phyloP scores from a whole-genome alignment of 1,140 invertebrate species.

The Mycetomoellerius zeteki region DNA sequence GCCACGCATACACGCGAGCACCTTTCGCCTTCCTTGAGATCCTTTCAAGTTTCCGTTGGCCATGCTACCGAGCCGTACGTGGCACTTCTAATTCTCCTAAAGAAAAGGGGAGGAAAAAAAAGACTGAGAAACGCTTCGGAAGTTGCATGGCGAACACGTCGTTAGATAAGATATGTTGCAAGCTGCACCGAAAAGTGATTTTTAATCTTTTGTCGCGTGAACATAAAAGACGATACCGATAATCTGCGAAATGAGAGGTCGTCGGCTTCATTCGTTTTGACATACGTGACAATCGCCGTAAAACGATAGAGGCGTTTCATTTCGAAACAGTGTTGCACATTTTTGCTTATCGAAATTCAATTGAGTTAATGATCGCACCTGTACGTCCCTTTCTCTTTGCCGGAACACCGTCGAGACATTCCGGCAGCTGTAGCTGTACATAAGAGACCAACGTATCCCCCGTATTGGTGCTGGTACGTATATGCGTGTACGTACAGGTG shows the following conservation, averaged over 20 bases:
- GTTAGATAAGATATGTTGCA: neutral
- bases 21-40: conserved; percentile 32
- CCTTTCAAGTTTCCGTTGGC: conserved; percentile 71
- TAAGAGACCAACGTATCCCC: conserved; percentile 54
- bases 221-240: neutral
- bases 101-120: neutral
- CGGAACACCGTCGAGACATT: conserved; percentile 59
- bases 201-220: neutral
- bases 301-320: conserved; percentile 35
- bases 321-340: conserved; percentile 29
- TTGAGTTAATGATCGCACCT: conserved; percentile 76
- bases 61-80: conserved; percentile 12
- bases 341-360: conserved; percentile 75
- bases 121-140: neutral
- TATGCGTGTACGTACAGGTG: conserved; percentile 71
- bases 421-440: conserved; percentile 70
- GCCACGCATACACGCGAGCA: conserved; percentile 56
- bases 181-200: neutral
- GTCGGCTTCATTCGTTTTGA: neutral
- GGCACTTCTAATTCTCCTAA: conserved; percentile 23
- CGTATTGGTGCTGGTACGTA: conserved; percentile 10
- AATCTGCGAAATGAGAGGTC: neutral
- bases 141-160: neutral
- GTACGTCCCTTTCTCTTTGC: conserved; percentile 75
- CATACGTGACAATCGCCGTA: neutral